Percentiles rank a stretch among this genome's conserved stretches.
Conservation (phyloP, 1,140 invertebrate species). For the Drosophila bocqueti region DNA sequence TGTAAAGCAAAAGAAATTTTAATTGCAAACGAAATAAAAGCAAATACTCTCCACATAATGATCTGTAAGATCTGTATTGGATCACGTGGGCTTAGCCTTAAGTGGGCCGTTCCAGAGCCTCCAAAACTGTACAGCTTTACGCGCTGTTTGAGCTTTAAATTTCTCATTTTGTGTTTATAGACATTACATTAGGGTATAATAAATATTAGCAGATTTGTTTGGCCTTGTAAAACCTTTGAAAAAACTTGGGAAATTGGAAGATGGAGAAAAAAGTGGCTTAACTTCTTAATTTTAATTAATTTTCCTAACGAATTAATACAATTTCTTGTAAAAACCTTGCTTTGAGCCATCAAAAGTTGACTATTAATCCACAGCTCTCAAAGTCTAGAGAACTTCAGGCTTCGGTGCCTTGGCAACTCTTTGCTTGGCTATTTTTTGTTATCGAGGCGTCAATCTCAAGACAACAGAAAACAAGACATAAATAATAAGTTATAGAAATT, state of each 20-base stretch:
- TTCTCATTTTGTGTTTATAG: conserved; percentile 9
- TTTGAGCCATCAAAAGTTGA: background rate
- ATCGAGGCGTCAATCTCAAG: conserved; percentile 70
- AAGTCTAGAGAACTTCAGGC: conserved; percentile 37
- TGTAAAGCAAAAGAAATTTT: conserved; percentile 15
- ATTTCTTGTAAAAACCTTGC: background rate
- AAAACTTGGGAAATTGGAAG: no score
- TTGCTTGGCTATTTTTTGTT: conserved; percentile 49
- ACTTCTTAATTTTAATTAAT: background rate
- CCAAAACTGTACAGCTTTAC: conserved; percentile 36
- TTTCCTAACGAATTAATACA: background rate
- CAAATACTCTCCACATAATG: conserved; percentile 1
- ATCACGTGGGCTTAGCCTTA: conserved; percentile 30
- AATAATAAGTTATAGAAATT: conserved; percentile 72
- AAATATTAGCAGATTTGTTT: conserved; percentile 1
- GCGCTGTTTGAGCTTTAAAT: conserved; percentile 45
- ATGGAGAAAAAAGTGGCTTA: background rate
- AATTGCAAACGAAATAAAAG: conserved; percentile 25
- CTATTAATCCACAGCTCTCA: background rate
- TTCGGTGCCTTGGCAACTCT: conserved; percentile 43
- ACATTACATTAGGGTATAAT: conserved; percentile 23
- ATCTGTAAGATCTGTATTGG: conserved; percentile 11
- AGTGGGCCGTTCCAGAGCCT: conserved; percentile 34
- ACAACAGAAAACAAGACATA: conserved; percentile 58
- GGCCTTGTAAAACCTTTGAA: no score